Evolutionary conservation across 2,888 invertebrate species (phyloP).

Genomic region (Poecilobothrus nobilitatus): DNA sequence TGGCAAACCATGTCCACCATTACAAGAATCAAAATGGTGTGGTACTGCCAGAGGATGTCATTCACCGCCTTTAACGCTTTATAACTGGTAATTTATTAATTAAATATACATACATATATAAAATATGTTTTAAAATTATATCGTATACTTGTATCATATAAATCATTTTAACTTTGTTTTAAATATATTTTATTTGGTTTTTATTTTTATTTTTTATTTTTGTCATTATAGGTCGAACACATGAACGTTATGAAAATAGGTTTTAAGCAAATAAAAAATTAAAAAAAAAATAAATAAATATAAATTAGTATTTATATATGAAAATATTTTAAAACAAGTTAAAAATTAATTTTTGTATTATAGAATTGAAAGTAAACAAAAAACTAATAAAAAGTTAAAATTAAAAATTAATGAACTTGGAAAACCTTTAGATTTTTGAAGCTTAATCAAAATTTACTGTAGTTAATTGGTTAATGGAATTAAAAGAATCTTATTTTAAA

Average conservation of each 20-base stretch:
- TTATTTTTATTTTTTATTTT: not conserved
- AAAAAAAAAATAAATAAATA: not conserved
- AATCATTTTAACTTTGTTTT: constrained; percentile 12
- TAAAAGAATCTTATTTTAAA: too few relatives aligned
- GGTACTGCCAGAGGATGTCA: constrained; percentile 64
- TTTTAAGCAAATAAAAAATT: not conserved
- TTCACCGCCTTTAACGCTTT: constrained; percentile 49
- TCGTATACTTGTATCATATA: not conserved
- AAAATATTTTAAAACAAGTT: too few relatives aligned
- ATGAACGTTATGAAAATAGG: constrained; percentile 27
- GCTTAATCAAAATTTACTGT: too few relatives aligned
- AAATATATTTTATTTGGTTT: not conserved
- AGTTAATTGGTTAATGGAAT: too few relatives aligned
- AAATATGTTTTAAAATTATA: constrained; percentile 1
- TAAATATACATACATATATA: constrained; percentile 9
- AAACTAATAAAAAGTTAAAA: too few relatives aligned
- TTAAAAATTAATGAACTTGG: too few relatives aligned
- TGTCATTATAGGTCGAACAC: constrained; percentile 32
- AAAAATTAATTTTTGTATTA: too few relatives aligned
- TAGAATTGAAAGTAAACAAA: too few relatives aligned
- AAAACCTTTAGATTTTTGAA: too few relatives aligned
- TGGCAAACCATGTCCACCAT: constrained; percentile 73
- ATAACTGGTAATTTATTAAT: constrained; percentile 49
- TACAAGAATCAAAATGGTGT: constrained; percentile 82
- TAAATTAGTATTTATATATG: too few relatives aligned